Evolutionary conservation across 2,888 invertebrate species (phyloP), one percentile per base, ranked within the genome.

Genomic region (Polia nebulosa): DNA sequence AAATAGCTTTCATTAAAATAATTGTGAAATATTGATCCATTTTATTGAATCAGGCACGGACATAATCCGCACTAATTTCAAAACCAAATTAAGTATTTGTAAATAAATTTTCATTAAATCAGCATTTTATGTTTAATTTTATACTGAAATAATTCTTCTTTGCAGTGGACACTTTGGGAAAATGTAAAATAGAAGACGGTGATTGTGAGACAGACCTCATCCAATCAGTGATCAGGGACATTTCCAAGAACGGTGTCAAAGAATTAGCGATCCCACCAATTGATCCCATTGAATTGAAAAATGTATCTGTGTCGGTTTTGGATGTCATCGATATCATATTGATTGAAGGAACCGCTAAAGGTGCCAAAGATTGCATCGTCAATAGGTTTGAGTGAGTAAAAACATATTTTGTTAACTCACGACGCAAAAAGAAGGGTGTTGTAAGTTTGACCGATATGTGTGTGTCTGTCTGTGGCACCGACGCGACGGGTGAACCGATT

Each of bases 311-410:
- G 0, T 67, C 82, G 1, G 15, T 90, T 3, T 41, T 83, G 1
- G 80, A 88, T 57, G 20, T 84, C 7, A 22, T 88, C 3, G 82
- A 88, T 15, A 3, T 90, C 0, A 85, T 84, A 0, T 27, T 91
- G n/a, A 25, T 84, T 11, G 87, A 92, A 15, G 92, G 90, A 15
- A 65, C 76, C 0, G 81, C 77, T 4, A 87, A 82, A 53, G 92
- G 92, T 0, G 67, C 86, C 4, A 87, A 81, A 39, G 73, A 85
- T 62, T 92, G 92, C 62, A 32, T 75, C 0, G 27, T 85, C 2
- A 49, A 62, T 9, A 67, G 72, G 6, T 80, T 78, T 60, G 44
- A 55, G 86, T 86, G 25, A 84, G 86, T 85, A 66, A 29, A 15
- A 22, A 61, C 3, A 1, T n/a, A 39, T 41, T 17, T n/a, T n/a